Conservation (phyloP, 2,888 invertebrate species). For the Polylopha cassiicola region DNA sequence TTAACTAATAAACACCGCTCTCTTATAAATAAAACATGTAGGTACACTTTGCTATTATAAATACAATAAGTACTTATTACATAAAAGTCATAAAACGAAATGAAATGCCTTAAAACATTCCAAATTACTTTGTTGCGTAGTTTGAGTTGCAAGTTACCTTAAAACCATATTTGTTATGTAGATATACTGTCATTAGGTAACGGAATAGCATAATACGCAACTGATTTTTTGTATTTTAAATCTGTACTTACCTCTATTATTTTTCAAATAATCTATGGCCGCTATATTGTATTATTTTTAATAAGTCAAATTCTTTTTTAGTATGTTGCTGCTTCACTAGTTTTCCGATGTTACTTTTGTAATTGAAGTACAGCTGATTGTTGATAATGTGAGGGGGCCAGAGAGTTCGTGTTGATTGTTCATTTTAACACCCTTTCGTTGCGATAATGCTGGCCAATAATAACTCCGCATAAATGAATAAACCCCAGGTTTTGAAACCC, state of each 20-base stretch:
- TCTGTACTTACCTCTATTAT: too few relatives aligned
- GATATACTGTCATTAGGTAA: conserved; percentile 27
- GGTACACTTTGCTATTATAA: not conserved
- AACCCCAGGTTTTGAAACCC: too few relatives aligned
- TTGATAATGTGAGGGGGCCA: conserved; percentile 56
- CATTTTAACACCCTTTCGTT: conserved; percentile 30
- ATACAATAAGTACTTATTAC: conserved; percentile 1
- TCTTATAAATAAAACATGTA: conserved; percentile 2
- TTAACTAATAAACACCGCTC: conserved; percentile 4
- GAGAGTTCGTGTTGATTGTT: conserved; percentile 34
- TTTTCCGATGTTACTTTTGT: conserved; percentile 4
- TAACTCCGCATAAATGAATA: not conserved
- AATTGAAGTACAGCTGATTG: conserved; percentile 45
- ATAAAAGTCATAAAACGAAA: conserved; percentile 15
- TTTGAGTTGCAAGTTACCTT: conserved; percentile 25
- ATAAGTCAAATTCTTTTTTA: too few relatives aligned
- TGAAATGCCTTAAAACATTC: conserved; percentile 18
- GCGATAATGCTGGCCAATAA: conserved; percentile 25
- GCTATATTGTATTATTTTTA: too few relatives aligned
- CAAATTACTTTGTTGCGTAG: conserved; percentile 13
- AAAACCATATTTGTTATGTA: conserved; percentile 43
- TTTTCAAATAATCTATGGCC: too few relatives aligned
- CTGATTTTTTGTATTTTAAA: too few relatives aligned
- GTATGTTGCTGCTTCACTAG: conserved; percentile 8
- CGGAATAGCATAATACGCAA: conserved; percentile 6